Evolutionary conservation across 2,113 vertebrate genomes (phyloP).

Genomic region (Herpetotheres cachinnans): DNA sequence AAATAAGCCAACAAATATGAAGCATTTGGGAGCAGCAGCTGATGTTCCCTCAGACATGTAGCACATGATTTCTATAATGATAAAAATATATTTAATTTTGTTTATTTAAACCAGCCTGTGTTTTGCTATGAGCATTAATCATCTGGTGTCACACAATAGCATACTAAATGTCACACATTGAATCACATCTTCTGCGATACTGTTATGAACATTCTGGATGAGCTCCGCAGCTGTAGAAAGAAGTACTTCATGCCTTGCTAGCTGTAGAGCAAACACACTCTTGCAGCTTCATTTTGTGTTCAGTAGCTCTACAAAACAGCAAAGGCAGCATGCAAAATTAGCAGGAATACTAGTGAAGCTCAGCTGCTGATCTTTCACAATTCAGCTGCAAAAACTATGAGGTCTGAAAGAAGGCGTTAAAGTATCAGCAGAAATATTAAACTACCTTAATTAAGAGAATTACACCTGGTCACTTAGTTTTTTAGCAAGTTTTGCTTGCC

Average conservation of each 20-base stretch:
- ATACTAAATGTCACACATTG: slow-evolving; percentile 1
- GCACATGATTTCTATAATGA: background rate
- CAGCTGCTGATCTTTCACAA: background rate
- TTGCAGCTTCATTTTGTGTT: slow-evolving; percentile 39
- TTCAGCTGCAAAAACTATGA: background rate
- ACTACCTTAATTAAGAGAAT: background rate
- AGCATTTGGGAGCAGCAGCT: slow-evolving; percentile 15
- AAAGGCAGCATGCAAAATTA: slow-evolving; percentile 17
- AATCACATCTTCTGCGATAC: background rate
- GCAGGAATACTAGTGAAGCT: background rate
- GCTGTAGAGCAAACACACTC: background rate
- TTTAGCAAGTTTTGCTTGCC: background rate
- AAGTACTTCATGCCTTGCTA: slow-evolving; percentile 33
- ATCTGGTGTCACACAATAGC: background rate
- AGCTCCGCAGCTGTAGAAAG: background rate
- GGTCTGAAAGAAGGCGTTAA: background rate
- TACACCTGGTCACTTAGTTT: background rate
- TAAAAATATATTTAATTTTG: slow-evolving; percentile 14
- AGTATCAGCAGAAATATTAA: background rate
- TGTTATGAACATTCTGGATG: slow-evolving; percentile 2
- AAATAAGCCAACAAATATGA: background rate
- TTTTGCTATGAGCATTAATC: slow-evolving; percentile 41
- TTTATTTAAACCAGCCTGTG: slow-evolving; percentile 22
- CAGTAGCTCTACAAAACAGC: slow-evolving; percentile 10
- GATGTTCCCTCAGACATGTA: background rate